phyloP scores from a whole-genome alignment of 2,113 vertebrate species.

The Elgaria multicarinata region DNA sequence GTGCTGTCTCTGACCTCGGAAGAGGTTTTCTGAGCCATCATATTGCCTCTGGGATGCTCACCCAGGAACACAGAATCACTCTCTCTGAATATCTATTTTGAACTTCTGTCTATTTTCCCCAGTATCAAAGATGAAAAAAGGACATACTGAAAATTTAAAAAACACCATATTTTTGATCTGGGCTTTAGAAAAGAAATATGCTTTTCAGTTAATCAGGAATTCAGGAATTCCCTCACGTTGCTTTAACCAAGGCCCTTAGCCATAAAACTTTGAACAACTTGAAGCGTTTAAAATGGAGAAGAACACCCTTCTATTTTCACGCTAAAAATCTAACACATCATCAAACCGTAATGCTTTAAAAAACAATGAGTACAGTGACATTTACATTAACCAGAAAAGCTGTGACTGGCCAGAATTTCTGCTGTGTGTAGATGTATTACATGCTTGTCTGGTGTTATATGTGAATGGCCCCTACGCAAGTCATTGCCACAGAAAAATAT shows the following conservation, averaged over 20 bases:
- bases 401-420: background rate
- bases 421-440: background rate
- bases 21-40: no score
- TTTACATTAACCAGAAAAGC: background rate
- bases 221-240: background rate
- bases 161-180: background rate
- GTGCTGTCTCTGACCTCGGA: no score
- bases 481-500: background rate
- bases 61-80: no score
- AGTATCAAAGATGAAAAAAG: background rate
- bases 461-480: background rate
- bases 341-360: background rate
- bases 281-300: background rate
- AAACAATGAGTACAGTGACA: background rate
- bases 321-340: background rate
- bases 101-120: background rate
- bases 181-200: background rate
- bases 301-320: background rate
- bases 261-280: background rate
- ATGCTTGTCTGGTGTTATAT: background rate
- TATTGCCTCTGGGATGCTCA: no score
- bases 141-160: background rate
- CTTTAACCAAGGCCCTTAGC: background rate
- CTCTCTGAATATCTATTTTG: background rate
- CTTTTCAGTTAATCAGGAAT: background rate